These are phyloP conservation scores for Microchrysa polita DNA, from an alignment of 2,888 invertebrate genomes.

Conservation along the genomic window DNA sequence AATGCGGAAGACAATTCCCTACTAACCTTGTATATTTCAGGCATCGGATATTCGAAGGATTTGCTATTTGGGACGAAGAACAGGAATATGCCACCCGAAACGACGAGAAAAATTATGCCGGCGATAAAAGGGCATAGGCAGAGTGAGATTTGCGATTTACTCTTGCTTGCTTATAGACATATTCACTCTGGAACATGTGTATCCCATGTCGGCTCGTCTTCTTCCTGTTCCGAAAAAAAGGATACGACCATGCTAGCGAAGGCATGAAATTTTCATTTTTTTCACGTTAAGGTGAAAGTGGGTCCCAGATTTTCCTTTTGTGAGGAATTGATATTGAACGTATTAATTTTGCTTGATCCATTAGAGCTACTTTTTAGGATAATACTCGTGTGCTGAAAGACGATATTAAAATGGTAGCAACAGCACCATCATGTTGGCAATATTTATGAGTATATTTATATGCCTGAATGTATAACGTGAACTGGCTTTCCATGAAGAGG, in stretches of 20 bases:
- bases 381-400: constrained; percentile 26
- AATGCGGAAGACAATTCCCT: constrained; percentile 48
- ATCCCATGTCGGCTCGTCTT: not conserved
- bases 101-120: constrained; percentile 27
- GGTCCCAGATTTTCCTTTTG: constrained; percentile 14
- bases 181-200: constrained; percentile 21
- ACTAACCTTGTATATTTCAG: constrained; percentile 5
- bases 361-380: constrained; percentile 35
- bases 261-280: constrained; percentile 39
- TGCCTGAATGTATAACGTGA: too few relatives aligned
- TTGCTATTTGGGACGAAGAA: constrained; percentile 11
- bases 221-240: not conserved
- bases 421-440: constrained; percentile 5
- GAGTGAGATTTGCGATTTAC: constrained; percentile 36
- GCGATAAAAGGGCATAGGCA: constrained; percentile 25
- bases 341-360: constrained; percentile 39
- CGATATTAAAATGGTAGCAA: constrained; percentile 34
- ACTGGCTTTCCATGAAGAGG: too few relatives aligned
- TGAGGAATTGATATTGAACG: constrained; percentile 31
- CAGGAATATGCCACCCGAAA: constrained; percentile 7
- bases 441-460: constrained; percentile 11
- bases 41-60: constrained; percentile 23
- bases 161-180: constrained; percentile 26
- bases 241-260: not conserved
- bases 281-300: constrained; percentile 22